Base-by-base conservation (phyloP, 1,140 invertebrate species). In the Tetramorium simillimum region DNA sequence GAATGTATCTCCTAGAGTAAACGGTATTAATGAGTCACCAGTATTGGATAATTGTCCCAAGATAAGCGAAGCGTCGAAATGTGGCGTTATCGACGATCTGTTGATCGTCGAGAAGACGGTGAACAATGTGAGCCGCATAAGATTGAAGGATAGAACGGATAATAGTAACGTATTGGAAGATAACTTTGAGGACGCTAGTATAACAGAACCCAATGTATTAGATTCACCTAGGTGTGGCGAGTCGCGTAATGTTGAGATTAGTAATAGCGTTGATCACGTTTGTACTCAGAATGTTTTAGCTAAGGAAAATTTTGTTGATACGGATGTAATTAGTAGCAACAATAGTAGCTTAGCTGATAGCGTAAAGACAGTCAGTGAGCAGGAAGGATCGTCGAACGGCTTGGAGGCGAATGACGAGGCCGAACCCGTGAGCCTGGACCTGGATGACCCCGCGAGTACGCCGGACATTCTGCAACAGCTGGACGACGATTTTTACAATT, bases 401-500 rank as follows among this genome's bases (percentile, higher is more conserved):
- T 78, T 92, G 16, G 93, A 94, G 24, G 56, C 63, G 12, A 91
- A 90, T 46, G 90, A 94, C 53, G 92, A 95, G 43, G 49, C 90
- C 12, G 94, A 95, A 75, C 93, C 93, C 9, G 73, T 93, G 51
- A 94, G 93, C 82, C 58, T 94, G 16, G 92, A 93, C 78, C 81
- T 94, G 18, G 94, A 93, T 56, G 94, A 95, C 91, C 93, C 92
- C 2, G 87, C 88, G 7, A 88, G 80, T 51, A 78, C 89, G 40
- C 86, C 89, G 14, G 92, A 94, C 7, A 63, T 80, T 5, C 75
- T 86, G 6, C 92, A 90, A 40, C 90, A 93, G 40, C 33, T 94
- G 58, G 94, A 95, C 12, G 92, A 95, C 88, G 94, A 95, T 92
- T 95, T 95, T 89, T 95, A 94, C 60, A 92, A 95, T 77, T 96